Evolutionary conservation across 2,888 invertebrate genomes (phyloP).

Genomic region (Drosophila parthenogenetica): DNA sequence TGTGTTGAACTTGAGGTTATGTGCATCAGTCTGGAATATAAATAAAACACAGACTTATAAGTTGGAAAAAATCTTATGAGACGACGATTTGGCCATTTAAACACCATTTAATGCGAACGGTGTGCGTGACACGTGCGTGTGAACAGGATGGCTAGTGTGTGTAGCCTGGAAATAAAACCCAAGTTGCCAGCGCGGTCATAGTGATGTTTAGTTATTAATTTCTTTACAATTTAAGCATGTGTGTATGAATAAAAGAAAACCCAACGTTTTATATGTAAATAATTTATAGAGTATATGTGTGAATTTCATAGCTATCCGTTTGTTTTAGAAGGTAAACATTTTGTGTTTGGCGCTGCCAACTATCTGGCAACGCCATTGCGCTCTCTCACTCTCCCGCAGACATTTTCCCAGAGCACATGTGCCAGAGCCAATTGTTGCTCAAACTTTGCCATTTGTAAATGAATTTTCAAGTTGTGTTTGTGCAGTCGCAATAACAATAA

Average conservation of each 20-base stretch:
- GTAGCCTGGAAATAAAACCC: constrained; percentile 39
- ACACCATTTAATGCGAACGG: constrained; percentile 19
- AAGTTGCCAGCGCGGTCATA: constrained; percentile 36
- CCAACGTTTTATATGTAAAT: neutral
- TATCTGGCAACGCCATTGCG: constrained; percentile 55
- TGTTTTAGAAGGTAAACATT: constrained; percentile 8
- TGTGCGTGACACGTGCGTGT: constrained; percentile 33
- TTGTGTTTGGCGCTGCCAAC: neutral
- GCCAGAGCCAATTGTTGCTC: constrained; percentile 70
- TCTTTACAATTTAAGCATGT: neutral
- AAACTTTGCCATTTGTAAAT: constrained; percentile 25
- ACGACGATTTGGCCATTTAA: constrained; percentile 57
- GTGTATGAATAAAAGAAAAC: neutral
- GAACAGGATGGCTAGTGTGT: constrained; percentile 44
- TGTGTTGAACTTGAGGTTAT: constrained; percentile 62
- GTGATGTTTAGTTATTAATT: neutral
- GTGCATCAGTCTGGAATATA: constrained; percentile 72
- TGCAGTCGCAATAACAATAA: constrained; percentile 37
- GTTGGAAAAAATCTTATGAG: constrained; percentile 68
- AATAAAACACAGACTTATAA: constrained; percentile 79
- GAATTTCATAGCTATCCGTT: too few species aligned
- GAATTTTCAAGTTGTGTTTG: constrained; percentile 10
- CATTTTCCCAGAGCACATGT: constrained; percentile 68
- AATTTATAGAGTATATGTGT: neutral
- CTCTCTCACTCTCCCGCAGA: constrained; percentile 62